Conservation (phyloP, 2,797 vertebrate genomes). For the Muscicapa comitata region DNA sequence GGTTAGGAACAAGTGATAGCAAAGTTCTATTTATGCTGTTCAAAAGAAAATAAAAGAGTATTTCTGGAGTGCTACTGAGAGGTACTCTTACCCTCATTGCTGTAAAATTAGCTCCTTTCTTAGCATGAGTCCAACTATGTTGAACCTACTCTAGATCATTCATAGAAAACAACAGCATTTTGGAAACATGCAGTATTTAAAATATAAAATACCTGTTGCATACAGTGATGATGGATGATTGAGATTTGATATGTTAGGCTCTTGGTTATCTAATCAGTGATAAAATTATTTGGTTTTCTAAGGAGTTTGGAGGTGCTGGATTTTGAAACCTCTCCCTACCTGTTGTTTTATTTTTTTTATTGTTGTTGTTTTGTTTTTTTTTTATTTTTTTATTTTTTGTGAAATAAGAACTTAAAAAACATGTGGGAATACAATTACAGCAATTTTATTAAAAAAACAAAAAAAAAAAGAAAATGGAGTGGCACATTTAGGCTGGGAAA, state of each 20-base stretch:
- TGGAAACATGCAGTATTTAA: neutral
- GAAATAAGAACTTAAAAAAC: neutral
- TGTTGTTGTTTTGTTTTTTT: too few species aligned
- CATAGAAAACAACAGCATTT: neutral
- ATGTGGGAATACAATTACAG: neutral
- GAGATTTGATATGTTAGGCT: neutral
- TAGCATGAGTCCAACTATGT: neutral
- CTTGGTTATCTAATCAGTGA: neutral
- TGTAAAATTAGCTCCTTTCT: neutral
- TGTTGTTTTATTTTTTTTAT: neutral
- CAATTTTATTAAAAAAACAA: neutral
- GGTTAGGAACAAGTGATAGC: conserved; percentile 33
- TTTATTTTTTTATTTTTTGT: accelerated
- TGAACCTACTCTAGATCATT: neutral
- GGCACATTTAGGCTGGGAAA: neutral
- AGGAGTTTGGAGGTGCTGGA: neutral
- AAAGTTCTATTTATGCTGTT: conserved; percentile 38
- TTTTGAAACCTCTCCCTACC: neutral
- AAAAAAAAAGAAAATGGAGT: neutral
- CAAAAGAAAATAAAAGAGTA: neutral
- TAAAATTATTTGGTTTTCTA: neutral
- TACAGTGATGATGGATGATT: neutral
- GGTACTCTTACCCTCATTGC: neutral
- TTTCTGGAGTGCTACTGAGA: neutral
- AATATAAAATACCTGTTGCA: neutral